phyloP scores from a whole-genome alignment of 2,888 invertebrate genomes.

The Papilio protenor region DNA sequence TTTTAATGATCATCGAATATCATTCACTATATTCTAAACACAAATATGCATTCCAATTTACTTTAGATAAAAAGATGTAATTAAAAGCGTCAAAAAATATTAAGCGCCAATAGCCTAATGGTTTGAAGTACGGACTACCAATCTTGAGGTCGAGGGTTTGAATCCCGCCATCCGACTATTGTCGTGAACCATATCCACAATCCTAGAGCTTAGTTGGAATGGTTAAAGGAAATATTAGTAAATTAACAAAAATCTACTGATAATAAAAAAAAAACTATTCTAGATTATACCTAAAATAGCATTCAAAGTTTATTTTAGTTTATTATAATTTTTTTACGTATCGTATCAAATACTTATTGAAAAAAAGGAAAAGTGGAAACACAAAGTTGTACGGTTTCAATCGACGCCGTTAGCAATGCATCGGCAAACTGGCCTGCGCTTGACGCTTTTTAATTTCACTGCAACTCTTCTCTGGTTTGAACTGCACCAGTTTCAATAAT shows the following conservation, averaged over 20 bases:
- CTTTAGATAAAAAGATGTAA: not conserved
- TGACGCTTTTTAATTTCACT: constrained; percentile 34
- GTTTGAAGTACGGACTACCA: too few relatives aligned
- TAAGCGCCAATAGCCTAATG: too few relatives aligned
- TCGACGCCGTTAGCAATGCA: constrained; percentile 17
- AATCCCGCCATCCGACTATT: too few relatives aligned
- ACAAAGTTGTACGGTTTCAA: constrained; percentile 19
- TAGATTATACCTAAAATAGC: too few relatives aligned
- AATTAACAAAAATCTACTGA: too few relatives aligned
- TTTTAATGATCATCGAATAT: too few relatives aligned
- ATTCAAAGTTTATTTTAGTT: not conserved
- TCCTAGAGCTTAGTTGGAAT: too few relatives aligned
- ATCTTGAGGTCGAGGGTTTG: too few relatives aligned
- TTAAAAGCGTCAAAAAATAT: too few relatives aligned
- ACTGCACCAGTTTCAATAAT: constrained; percentile 4
- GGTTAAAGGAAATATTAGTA: too few relatives aligned
- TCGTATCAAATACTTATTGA: not conserved
- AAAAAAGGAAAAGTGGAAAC: not conserved
- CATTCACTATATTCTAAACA: not conserved
- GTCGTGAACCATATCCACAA: too few relatives aligned
- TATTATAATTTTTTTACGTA: not conserved
- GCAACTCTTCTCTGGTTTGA: constrained; percentile 4
- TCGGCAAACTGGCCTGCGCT: constrained; percentile 28
- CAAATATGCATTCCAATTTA: not conserved
- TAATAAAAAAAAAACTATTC: too few relatives aligned